Evolutionary conservation across 2,113 vertebrate species (phyloP), one percentile per base, ranked within the genome.

Genomic region (Cheirogaleus medius): DNA sequence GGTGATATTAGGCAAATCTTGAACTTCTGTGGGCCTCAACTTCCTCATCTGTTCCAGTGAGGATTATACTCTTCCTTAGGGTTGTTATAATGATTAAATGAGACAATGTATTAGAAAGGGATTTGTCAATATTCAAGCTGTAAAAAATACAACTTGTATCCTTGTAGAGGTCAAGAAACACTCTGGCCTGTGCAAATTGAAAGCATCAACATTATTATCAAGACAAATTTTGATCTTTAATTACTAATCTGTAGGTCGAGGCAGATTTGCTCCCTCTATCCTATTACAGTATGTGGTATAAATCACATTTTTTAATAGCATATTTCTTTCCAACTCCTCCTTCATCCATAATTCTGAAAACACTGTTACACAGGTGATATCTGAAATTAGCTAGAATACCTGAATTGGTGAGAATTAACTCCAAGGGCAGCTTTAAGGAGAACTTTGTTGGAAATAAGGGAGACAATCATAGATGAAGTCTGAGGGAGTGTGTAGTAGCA

Each of bases 341-440:
- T 90, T 87, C 44, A n/a, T 83, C 83, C 58, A 11, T 85, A 80
- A 60, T 81, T 74, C 60, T 95, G 80, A 27, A 47, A 93, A 71
- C 23, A 47, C 54, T 76, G 93, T 52, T 90, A 52, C 66, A 76
- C 34, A 94, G 69, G 58, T 88, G 49, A 71, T 42, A 91, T 49
- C 81, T 82, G 37, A 76, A 94, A 97, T 91, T 90, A 94, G 78
- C 84, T 80, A 60, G 39, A 78, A 58, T 91, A 76, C 34, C 66
- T 88, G 71, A 68, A 82, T 96, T 94, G 88, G 10, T 83, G 87
- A 93, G 74, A 93, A 87, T 94, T 89, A 88, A 83, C 88, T 80
- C 82, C 87, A 42, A 96, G 71, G 71, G 39, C 56, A 84, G 60
- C 32, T 82, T 84, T 94, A 54, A 85, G 64, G 85, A 92, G 58